Evolutionary conservation across 2,113 vertebrate genomes (phyloP).

Genomic region (Mesocricetus auratus): DNA sequence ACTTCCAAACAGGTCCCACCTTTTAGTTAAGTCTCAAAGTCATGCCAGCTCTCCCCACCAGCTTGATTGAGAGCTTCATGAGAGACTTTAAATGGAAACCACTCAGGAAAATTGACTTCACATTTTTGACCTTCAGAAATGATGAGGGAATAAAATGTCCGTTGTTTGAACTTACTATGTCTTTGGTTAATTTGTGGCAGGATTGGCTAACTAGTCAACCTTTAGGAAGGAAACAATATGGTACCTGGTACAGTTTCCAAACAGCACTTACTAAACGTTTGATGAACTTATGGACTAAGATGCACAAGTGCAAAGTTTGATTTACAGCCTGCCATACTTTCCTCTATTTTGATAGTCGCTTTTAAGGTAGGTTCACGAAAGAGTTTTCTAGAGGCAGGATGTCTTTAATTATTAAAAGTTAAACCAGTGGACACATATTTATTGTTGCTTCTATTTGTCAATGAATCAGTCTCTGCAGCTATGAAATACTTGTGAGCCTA

Average conservation of each 20-base stretch:
- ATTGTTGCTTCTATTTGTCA: not conserved
- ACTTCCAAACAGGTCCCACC: not conserved
- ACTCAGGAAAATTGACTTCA: not conserved
- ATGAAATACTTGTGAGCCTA: constrained; percentile 31
- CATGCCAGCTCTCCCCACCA: not conserved
- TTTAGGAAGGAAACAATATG: not conserved
- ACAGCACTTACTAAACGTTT: constrained; percentile 6
- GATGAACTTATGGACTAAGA: not conserved
- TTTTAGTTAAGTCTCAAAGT: not conserved
- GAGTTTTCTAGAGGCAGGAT: constrained; percentile 14
- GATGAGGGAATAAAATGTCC: not conserved
- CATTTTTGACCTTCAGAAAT: constrained; percentile 13
- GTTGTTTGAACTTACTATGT: not conserved
- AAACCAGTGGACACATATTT: constrained; percentile 55
- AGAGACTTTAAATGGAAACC: not conserved
- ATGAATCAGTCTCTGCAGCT: not conserved
- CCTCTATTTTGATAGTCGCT: not conserved
- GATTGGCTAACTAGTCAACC: not conserved
- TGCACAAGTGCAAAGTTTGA: constrained; percentile 37
- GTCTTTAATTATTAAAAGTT: constrained; percentile 72
- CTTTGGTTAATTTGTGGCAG: constrained; percentile 51
- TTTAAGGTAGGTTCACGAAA: constrained; percentile 24
- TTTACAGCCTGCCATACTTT: not conserved
- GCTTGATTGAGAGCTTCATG: not conserved
- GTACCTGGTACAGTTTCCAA: not conserved